A percentile compares a stretch with the other conserved stretches of the same genome.
These are phyloP conservation scores for Chelonoidis abingdonii DNA, from an alignment of 2,113 vertebrate genomes.

Conservation along the genomic window DNA sequence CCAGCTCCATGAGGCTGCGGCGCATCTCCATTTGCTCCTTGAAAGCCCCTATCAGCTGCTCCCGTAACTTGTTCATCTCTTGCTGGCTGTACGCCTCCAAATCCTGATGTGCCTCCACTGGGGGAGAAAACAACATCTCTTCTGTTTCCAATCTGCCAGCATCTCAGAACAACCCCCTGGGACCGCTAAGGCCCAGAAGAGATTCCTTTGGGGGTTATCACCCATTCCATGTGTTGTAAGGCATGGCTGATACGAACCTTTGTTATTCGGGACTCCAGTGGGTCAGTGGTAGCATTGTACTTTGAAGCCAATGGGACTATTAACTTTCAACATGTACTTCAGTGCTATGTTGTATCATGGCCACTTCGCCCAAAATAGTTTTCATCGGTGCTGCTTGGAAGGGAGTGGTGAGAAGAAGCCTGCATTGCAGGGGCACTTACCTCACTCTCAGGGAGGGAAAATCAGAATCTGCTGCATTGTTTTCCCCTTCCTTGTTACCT, in stretches of 20 bases:
- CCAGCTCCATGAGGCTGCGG: slow-evolving; percentile 73
- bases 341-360: neutral
- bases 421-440: slow-evolving; percentile 17
- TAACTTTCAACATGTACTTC: neutral
- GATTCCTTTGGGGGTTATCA: neutral
- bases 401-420: neutral
- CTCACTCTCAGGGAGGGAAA: neutral
- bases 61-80: slow-evolving; percentile 46
- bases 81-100: slow-evolving; percentile 3
- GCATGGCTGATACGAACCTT: neutral
- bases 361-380: neutral
- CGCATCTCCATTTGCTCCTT: slow-evolving; percentile 69
- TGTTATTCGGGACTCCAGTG: neutral
- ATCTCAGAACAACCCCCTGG: neutral
- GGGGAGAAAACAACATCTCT: neutral
- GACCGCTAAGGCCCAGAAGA: neutral
- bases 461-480: too few relatives aligned
- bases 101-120: slow-evolving; percentile 30
- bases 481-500: neutral
- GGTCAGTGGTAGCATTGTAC: neutral
- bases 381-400: neutral
- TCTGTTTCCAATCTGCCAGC: neutral
- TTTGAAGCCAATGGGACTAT: neutral
- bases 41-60: slow-evolving; percentile 62
- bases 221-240: rapidly evolving